Percentiles rank a stretch among this genome's conserved stretches.
phyloP scores from a whole-genome alignment of 2,113 vertebrate genomes.

The Lathamus discolor region DNA sequence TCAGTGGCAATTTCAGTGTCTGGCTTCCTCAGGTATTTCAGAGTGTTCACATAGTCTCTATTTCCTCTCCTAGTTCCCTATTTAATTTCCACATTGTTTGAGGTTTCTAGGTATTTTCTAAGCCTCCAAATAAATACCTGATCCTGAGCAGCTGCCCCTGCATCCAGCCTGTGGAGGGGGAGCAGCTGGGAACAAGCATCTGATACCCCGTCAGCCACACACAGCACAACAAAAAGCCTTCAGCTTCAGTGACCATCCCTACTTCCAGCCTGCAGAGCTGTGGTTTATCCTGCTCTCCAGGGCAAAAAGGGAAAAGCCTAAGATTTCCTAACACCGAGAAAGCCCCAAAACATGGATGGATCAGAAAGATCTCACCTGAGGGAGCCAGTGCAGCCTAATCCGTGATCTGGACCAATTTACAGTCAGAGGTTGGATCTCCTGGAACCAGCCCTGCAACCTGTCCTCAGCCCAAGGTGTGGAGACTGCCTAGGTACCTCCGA shows the following conservation, averaged over 20 bases:
- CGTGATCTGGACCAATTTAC: neutral
- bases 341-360: neutral
- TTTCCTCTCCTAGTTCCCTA: neutral
- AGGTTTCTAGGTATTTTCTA: neutral
- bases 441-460: neutral
- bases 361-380: neutral
- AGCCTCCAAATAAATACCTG: fast-evolving
- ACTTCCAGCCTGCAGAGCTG: neutral
- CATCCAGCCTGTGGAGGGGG: neutral
- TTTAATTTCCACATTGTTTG: neutral
- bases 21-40: neutral
- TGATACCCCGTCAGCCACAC: neutral
- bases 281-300: fast-evolving
- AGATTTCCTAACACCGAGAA: neutral
- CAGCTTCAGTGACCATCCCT: neutral
- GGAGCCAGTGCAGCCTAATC: neutral
- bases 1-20: neutral
- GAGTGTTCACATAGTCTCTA: neutral
- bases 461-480: neutral
- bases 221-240: neutral
- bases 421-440: neutral
- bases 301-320: neutral
- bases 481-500: neutral
- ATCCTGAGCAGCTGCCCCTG: neutral
- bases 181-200: neutral